Conservation (phyloP, 2,888 invertebrate genomes). For the Acleris literana region DNA sequence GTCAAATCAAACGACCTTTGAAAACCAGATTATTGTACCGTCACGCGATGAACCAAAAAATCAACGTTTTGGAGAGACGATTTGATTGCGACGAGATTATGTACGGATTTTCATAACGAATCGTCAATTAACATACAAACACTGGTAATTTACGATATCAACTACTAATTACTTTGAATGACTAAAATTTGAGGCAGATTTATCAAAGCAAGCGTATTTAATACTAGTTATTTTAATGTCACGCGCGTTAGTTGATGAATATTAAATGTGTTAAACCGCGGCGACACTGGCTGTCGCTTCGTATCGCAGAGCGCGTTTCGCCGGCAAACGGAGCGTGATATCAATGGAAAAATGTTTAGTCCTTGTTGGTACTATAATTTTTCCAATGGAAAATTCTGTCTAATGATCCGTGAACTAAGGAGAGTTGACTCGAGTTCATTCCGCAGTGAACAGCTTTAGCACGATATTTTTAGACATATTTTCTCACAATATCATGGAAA, state of each 20-base stretch:
- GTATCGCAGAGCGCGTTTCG: conserved; percentile 47
- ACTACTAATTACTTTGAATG: conserved; percentile 23
- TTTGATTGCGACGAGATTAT: conserved; percentile 4
- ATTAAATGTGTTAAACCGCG: conserved; percentile 50
- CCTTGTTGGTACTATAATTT: conserved; percentile 16
- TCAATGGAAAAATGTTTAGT: conserved; percentile 49
- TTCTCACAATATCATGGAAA: conserved; percentile 23
- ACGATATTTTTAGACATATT: conserved; percentile 23
- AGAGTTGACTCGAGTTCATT: conserved; percentile 31
- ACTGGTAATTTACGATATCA: conserved; percentile 23
- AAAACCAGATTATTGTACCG: conserved; percentile 11
- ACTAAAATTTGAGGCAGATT: conserved; percentile 32
- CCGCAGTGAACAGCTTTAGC: neutral
- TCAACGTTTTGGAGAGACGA: neutral
- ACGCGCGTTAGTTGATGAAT: conserved; percentile 54
- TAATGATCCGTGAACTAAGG: conserved; percentile 23
- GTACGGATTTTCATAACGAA: conserved; percentile 2
- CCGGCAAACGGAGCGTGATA: conserved; percentile 45
- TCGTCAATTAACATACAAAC: conserved; percentile 14
- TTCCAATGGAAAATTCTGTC: conserved; percentile 25
- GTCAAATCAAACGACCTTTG: conserved; percentile 18
- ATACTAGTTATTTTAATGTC: conserved; percentile 53
- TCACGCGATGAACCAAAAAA: conserved; percentile 1
- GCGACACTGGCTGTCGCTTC: conserved; percentile 47
- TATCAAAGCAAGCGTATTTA: conserved; percentile 41